Base-by-base conservation (phyloP, 2,113 vertebrate genomes). In the Bolborhynchus lineola region DNA sequence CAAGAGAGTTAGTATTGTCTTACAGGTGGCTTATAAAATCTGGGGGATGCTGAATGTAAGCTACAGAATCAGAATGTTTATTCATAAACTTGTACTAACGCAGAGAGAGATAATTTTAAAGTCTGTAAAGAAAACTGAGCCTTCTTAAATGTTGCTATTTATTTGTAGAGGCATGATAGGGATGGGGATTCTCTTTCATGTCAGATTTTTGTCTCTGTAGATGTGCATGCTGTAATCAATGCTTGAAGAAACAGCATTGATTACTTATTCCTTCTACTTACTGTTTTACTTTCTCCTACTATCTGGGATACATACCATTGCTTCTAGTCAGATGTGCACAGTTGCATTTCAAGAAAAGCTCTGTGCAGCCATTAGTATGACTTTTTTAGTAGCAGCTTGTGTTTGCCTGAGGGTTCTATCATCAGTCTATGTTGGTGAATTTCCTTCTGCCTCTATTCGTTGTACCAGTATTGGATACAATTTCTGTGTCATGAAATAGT, bases 121-220 rank as follows among this genome's bases (percentile, higher is more conserved):
- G 49, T 42, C 33, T 44, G 60, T 80, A 26, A 91, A 80, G 75
- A 74, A 83, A 92, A 82, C 79, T 9, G 69, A 70, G 31, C 59
- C 14, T 70, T 50, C 55, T 91, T 60, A 53, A 90, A 55, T n/a
- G 59, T 47, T 55, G 31, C 68, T 94, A 64, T 92, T 83, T 31
- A 21, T 80, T 80, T 74, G 72, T 64, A 31, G 28, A 82, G 29
- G 53, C 25, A 47, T 2, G 19, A 44, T 41, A 86, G 69, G 47
- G 59, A 59, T 76, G 18, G 31, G 23, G n/a, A 60, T 86, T 87
- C 68, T 83, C 41, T 92, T 96, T 94, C 74, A 59, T 95, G 82
- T 91, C 74, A 85, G 35, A 69, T 75, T 78, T 90, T 86, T 95
- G 33, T 81, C 67, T 92, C 87, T 95, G 63, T n/a, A 89, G 87